Conservation (phyloP, 1,140 invertebrate genomes). For the Theocolax elegans region DNA sequence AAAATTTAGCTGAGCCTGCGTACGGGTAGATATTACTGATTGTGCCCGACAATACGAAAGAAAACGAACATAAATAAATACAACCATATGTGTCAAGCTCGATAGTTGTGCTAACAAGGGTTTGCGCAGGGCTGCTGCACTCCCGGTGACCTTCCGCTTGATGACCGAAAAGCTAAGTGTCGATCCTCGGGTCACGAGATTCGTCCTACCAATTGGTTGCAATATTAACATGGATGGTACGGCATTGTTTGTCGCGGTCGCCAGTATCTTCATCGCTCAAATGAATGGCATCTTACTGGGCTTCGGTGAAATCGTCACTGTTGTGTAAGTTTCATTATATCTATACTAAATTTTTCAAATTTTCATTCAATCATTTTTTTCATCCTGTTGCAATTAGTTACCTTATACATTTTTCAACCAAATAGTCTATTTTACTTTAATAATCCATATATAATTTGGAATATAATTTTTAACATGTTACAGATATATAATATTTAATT, state of each 20-base stretch:
- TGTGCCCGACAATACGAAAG: not conserved
- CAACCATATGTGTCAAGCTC: not conserved
- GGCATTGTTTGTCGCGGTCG: constrained; percentile 88
- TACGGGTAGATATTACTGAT: not conserved
- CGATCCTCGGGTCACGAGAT: constrained; percentile 89
- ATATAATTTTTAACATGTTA: too few species aligned
- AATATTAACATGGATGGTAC: constrained; percentile 97
- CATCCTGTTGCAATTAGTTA: not conserved
- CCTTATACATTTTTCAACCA: too few species aligned
- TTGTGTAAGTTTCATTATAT: constrained; percentile 74
- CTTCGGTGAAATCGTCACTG: constrained; percentile 82
- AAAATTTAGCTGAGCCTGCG: not conserved
- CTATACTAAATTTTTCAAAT: too few species aligned
- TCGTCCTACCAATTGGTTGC: constrained; percentile 90
- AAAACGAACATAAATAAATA: constrained; percentile 3
- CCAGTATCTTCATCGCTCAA: constrained; percentile 92
- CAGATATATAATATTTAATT: constrained; percentile 12
- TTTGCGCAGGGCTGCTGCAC: constrained; percentile 85
- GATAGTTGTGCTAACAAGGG: constrained; percentile 54
- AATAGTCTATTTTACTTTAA: too few species aligned
- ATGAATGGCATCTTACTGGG: constrained; percentile 85
- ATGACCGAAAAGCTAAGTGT: constrained; percentile 92
- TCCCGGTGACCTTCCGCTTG: constrained; percentile 93
- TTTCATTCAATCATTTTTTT: not conserved
- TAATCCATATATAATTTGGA: too few species aligned